Conservation (phyloP, 2,888 invertebrate species). For the Megastigmus dorsalis region DNA sequence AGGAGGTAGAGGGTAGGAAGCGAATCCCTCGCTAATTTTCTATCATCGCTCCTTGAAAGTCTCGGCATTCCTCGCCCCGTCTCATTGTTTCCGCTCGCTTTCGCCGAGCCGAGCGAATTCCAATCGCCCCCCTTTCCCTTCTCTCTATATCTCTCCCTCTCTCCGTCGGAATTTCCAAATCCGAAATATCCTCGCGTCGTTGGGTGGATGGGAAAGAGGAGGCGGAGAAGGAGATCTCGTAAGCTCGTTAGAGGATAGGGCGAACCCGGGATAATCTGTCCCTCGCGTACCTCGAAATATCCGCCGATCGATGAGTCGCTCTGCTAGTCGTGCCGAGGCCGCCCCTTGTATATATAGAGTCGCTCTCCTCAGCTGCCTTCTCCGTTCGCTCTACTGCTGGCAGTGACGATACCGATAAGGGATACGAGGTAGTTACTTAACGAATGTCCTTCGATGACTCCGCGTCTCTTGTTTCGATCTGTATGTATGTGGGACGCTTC, state of each 20-base stretch:
- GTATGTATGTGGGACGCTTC: background rate
- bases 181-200: constrained; percentile 21
- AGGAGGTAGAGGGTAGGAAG: no score
- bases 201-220: no score
- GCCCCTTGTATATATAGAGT: no score
- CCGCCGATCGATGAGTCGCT: constrained; percentile 23
- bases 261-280: constrained; percentile 40
- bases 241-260: constrained; percentile 32
- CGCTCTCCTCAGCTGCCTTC: no score
- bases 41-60: background rate
- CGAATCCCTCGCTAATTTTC: constrained; percentile 1
- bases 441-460: background rate
- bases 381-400: background rate
- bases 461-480: background rate
- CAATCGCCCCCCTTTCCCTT: no score
- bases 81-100: constrained; percentile 12
- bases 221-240: no score
- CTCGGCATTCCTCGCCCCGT: constrained; percentile 15
- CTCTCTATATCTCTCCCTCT: no score
- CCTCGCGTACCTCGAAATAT: constrained; percentile 5
- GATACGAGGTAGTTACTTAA: constrained; percentile 20
- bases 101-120: background rate
- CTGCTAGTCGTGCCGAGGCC: no score
- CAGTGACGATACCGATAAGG: constrained; percentile 40
- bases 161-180: background rate